Percentiles rank a stretch among this genome's conserved stretches.
phyloP scores from a whole-genome alignment of 1,140 invertebrate genomes.

The Pectinophora gossypiella region DNA sequence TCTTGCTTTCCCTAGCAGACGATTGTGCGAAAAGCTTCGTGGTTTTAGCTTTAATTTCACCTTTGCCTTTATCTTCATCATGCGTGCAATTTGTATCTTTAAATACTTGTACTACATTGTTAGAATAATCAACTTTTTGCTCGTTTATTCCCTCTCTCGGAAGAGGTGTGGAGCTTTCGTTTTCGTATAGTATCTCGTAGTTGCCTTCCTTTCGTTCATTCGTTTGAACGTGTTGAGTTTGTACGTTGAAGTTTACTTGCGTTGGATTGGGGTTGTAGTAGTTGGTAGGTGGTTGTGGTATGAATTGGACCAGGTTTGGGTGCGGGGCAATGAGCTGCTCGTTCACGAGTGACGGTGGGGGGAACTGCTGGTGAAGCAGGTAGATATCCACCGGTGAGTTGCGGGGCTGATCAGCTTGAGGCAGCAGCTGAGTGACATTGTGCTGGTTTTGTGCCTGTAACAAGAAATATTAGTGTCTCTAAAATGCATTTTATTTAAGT shows the following conservation, averaged over 20 bases:
- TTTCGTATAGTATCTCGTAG: neutral
- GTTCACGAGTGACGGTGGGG: constrained; percentile 9
- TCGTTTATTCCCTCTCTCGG: constrained; percentile 18
- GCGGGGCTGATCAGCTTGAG: neutral
- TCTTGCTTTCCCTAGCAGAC: constrained; percentile 28
- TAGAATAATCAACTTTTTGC: constrained; percentile 11
- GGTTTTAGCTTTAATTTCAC: constrained; percentile 18
- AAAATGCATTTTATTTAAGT: constrained; percentile 4
- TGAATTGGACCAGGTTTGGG: constrained; percentile 5
- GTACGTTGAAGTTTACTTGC: constrained; percentile 18
- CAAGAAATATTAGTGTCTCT: too few species aligned
- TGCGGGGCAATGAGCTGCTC: neutral
- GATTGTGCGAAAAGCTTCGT: constrained; percentile 24
- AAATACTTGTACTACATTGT: constrained; percentile 48
- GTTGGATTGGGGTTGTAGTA: constrained; percentile 5
- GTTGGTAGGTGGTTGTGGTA: constrained; percentile 13
- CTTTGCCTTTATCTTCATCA: constrained; percentile 18
- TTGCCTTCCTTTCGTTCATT: constrained; percentile 4
- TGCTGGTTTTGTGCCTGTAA: neutral
- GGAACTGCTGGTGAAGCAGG: constrained; percentile 42
- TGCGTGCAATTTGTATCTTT: constrained; percentile 49
- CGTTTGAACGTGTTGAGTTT: constrained; percentile 17
- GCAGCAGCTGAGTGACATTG: neutral
- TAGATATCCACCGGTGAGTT: constrained; percentile 32
- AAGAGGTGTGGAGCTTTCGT: constrained; percentile 24